These are phyloP conservation scores for Agraylea sexmaculata DNA, from an alignment of 1,140 invertebrate genomes.

Conservation along the genomic window DNA sequence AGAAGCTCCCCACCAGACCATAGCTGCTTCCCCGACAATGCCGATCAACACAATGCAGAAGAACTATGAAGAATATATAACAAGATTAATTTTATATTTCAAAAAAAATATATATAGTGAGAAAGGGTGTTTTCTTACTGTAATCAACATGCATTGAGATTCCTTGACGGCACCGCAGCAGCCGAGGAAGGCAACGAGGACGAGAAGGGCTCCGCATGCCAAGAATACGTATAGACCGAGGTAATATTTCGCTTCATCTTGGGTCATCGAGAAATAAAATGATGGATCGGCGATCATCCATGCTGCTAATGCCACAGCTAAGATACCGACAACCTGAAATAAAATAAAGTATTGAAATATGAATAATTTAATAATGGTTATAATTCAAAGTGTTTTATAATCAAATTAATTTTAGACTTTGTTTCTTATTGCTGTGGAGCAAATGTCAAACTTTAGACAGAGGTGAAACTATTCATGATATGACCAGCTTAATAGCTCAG, in stretches of 20 bases:
- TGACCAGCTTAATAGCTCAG: no score
- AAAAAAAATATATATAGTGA: not conserved
- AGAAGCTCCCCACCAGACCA: slow-evolving; percentile 59
- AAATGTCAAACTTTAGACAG: no score
- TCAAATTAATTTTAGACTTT: no score
- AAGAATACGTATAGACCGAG: slow-evolving; percentile 66
- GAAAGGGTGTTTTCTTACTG: slow-evolving; percentile 44
- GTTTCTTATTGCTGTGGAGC: no score
- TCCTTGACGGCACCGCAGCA: slow-evolving; percentile 83
- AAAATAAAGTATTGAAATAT: slow-evolving; percentile 20
- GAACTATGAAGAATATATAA: slow-evolving; percentile 42
- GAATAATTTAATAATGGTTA: not conserved
- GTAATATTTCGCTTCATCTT: slow-evolving; percentile 55
- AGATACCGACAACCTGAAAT: slow-evolving; percentile 61
- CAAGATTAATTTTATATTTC: not conserved
- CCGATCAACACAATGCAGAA: slow-evolving; percentile 63
- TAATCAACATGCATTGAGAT: slow-evolving; percentile 74
- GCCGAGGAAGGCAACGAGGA: slow-evolving; percentile 78
- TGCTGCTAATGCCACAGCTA: slow-evolving; percentile 51
- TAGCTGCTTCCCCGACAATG: slow-evolving; percentile 64
- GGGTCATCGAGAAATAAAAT: slow-evolving; percentile 56
- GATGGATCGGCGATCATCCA: slow-evolving; percentile 70
- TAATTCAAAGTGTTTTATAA: slow-evolving; percentile 2
- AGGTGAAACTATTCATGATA: no score
- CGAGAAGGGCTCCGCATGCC: slow-evolving; percentile 64